Percentiles rank a stretch among this genome's conserved stretches.
Conservation (phyloP, 92 coral and sea anemone species). For the Scolanthus callimorphus region DNA sequence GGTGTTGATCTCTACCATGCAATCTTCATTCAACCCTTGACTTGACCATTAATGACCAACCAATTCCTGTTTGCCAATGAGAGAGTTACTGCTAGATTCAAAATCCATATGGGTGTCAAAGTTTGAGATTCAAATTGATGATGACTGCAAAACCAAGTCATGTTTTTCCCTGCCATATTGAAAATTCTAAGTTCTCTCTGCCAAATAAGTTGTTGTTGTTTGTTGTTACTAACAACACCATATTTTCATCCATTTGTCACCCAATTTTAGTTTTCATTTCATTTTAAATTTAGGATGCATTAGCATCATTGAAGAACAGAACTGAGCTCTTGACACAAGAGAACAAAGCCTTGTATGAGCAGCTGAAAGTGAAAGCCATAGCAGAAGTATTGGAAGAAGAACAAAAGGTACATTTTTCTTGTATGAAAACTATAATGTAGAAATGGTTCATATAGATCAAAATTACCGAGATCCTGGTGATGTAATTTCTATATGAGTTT, state of each 20-base stretch:
- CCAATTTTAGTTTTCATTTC: neutral
- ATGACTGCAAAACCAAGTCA: too few relatives aligned
- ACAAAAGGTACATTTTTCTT: too few relatives aligned
- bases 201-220: neutral
- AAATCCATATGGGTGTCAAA: neutral
- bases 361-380: slow-evolving; percentile 62
- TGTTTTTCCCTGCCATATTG: too few relatives aligned
- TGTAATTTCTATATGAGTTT: too few relatives aligned
- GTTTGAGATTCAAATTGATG: too few relatives aligned
- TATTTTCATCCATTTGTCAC: neutral
- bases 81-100: too few relatives aligned
- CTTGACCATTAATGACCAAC: too few relatives aligned
- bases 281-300: slow-evolving; percentile 53
- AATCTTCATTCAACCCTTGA: too few relatives aligned
- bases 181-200: neutral
- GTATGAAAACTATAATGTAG: too few relatives aligned
- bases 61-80: too few relatives aligned
- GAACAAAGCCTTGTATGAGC: slow-evolving; percentile 76
- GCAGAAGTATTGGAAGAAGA: slow-evolving; percentile 45
- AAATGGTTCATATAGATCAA: too few relatives aligned
- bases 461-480: too few relatives aligned
- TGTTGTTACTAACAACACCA: neutral
- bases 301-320: slow-evolving; percentile 59
- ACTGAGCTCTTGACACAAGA: slow-evolving; percentile 77
- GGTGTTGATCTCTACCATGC: neutral